These are phyloP conservation scores for Antheraea assamensis DNA, from an alignment of 2,888 invertebrate genomes.

Conservation along the genomic window DNA sequence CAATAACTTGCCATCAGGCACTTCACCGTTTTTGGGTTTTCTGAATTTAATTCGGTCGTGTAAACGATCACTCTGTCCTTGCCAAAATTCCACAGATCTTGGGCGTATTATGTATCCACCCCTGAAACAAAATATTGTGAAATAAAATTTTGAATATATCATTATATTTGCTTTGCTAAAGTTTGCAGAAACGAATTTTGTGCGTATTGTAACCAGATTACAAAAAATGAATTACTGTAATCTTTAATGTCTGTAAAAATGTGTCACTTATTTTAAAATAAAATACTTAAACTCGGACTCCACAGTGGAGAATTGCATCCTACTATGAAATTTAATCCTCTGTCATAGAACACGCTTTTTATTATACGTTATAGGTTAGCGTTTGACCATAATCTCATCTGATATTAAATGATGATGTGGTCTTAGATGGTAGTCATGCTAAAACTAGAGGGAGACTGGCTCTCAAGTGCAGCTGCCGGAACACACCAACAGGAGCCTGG, in stretches of 20 bases:
- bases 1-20: slow-evolving; percentile 84
- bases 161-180: neutral
- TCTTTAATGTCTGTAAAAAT: neutral
- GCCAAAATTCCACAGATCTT: slow-evolving; percentile 96
- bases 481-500: too few species aligned
- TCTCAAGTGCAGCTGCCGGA: too few species aligned
- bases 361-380: too few species aligned
- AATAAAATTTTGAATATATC: neutral
- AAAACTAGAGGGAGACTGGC: too few species aligned
- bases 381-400: too few species aligned
- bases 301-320: too few species aligned
- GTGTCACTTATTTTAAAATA: neutral
- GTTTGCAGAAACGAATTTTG: neutral
- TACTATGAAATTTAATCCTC: too few species aligned
- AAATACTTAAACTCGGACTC: too few species aligned
- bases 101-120: slow-evolving; percentile 96
- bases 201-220: neutral
- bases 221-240: neutral
- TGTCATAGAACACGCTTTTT: too few species aligned
- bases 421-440: too few species aligned
- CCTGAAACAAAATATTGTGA: slow-evolving; percentile 80
- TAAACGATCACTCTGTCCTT: slow-evolving; percentile 97
- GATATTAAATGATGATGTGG: too few species aligned
- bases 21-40: slow-evolving; percentile 79
- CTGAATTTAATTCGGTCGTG: slow-evolving; percentile 97